A percentile compares a stretch with the other conserved stretches of the same genome.
These are phyloP conservation scores for Xenopus petersii DNA, from an alignment of 2,797 vertebrate species.

Conservation along the genomic window DNA sequence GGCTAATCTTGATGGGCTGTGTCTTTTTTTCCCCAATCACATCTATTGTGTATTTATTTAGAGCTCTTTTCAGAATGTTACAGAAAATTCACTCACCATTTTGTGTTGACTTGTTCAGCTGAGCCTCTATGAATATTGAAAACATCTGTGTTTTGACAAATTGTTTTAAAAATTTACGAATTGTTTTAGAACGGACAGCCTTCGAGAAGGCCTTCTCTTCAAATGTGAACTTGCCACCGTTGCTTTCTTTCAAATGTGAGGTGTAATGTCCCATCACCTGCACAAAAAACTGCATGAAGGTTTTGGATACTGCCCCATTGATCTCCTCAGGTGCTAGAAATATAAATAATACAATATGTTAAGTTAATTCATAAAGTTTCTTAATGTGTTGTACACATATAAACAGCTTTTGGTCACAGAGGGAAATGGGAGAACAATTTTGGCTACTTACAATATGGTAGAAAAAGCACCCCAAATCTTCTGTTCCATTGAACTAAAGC, in stretches of 20 bases:
- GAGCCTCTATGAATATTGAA: constrained; percentile 86
- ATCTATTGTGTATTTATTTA: too few relatives aligned
- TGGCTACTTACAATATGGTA: too few relatives aligned
- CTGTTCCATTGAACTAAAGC: too few relatives aligned
- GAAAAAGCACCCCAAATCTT: too few relatives aligned
- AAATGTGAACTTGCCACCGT: constrained; percentile 61
- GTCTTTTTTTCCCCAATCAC: too few relatives aligned
- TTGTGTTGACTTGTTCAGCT: constrained; percentile 74
- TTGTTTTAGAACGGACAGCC: constrained; percentile 74
- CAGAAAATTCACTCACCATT: constrained; percentile 67
- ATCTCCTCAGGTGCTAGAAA: constrained; percentile 74
- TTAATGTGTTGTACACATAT: too few relatives aligned
- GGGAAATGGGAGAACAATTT: too few relatives aligned
- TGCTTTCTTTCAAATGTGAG: constrained; percentile 66
- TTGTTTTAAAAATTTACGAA: constrained; percentile 79
- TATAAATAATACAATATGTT: background rate
- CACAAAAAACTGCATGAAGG: constrained; percentile 89
- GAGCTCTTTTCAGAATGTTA: too few relatives aligned
- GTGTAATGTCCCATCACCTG: constrained; percentile 81
- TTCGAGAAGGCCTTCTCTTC: constrained; percentile 82
- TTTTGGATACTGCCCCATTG: constrained; percentile 80
- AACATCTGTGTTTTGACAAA: constrained; percentile 93
- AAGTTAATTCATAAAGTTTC: too few relatives aligned
- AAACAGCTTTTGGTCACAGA: too few relatives aligned
- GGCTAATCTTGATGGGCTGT: too few relatives aligned